Evolutionary conservation across 2,797 vertebrate species (phyloP).

Genomic region (Spinus olivaceus): DNA sequence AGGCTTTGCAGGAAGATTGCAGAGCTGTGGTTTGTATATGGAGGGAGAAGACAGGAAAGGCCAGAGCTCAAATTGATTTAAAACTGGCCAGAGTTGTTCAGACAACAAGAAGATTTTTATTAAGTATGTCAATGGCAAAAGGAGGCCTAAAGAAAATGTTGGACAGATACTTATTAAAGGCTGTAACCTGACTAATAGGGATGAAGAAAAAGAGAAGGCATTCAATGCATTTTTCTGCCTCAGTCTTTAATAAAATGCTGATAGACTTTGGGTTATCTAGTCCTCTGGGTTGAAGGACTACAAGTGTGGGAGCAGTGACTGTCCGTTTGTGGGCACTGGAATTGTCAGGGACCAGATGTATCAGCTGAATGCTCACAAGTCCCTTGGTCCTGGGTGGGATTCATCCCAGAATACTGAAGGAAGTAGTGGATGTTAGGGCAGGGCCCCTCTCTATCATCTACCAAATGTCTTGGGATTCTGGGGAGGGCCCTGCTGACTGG

Average conservation of each 20-base stretch:
- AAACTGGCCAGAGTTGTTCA: neutral
- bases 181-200: neutral
- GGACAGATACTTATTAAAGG: neutral
- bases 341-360: neutral
- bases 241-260: neutral
- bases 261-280: neutral
- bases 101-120: neutral
- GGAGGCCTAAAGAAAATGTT: neutral
- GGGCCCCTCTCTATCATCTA: neutral
- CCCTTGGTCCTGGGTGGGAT: neutral
- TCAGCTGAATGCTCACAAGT: neutral
- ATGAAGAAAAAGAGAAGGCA: neutral
- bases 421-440: neutral
- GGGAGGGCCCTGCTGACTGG: neutral
- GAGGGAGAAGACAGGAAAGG: neutral
- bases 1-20: neutral
- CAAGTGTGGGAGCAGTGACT: neutral
- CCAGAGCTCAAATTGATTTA: neutral
- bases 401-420: neutral
- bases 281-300: neutral
- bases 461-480: neutral
- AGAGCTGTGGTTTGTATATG: neutral
- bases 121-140: neutral
- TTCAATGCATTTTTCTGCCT: neutral
- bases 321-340: neutral